phyloP scores from a whole-genome alignment of 2,888 invertebrate species.

The Spodoptera picta region DNA sequence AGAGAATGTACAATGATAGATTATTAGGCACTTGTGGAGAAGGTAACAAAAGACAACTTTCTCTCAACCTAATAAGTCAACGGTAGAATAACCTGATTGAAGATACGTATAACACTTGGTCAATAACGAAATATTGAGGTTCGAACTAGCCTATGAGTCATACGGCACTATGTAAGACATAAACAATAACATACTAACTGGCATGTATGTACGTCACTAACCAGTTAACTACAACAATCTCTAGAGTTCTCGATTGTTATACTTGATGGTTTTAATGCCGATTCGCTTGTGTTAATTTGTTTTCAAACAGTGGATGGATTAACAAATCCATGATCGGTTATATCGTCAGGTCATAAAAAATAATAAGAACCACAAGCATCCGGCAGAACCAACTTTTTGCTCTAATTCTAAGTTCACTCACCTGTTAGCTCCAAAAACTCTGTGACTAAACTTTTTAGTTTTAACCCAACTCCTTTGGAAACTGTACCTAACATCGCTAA shows the following conservation, averaged over 20 bases:
- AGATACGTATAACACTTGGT: conserved; percentile 18
- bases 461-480: conserved; percentile 72
- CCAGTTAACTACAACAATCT: background rate
- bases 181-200: conserved; percentile 34
- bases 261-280: too few species aligned
- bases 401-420: conserved; percentile 57
- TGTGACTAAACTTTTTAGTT: conserved; percentile 71
- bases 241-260: conserved; percentile 1
- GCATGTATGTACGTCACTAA: background rate
- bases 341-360: background rate
- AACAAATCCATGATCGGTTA: background rate
- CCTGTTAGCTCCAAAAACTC: conserved; percentile 73
- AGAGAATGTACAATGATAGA: conserved; percentile 29
- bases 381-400: conserved; percentile 14
- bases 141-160: conserved; percentile 17
- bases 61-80: conserved; percentile 32
- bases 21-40: conserved; percentile 13
- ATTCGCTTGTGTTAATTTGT: too few species aligned
- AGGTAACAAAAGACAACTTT: conserved; percentile 42
- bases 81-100: conserved; percentile 21
- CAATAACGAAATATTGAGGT: conserved; percentile 20
- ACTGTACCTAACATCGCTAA: conserved; percentile 68
- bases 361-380: conserved; percentile 9
- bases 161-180: conserved; percentile 11
- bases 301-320: too few species aligned